Percentiles rank a stretch among this genome's conserved stretches.
Conservation (phyloP, 2,797 vertebrate genomes). For the Melanotaenia parkinsoni region DNA sequence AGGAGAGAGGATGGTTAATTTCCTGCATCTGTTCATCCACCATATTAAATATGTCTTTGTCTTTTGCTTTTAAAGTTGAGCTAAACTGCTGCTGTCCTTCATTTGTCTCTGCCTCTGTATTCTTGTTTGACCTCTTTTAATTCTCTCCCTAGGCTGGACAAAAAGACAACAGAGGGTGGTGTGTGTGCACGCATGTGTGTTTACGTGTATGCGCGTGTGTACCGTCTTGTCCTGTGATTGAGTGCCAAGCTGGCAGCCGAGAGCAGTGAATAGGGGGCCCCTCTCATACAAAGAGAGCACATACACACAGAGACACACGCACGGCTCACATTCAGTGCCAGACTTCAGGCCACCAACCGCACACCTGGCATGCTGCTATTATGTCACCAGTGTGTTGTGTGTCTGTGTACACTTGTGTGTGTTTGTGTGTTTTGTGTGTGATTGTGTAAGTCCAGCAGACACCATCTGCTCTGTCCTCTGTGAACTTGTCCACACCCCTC, state of each 20-base stretch:
- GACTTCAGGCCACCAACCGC: slow-evolving; percentile 79
- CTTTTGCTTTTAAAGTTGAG: slow-evolving; percentile 37
- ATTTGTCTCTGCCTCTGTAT: slow-evolving; percentile 52
- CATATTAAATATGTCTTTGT: slow-evolving; percentile 23
- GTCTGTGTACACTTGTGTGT: slow-evolving; percentile 38
- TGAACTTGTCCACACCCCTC: slow-evolving; percentile 75
- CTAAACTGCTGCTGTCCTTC: slow-evolving; percentile 47
- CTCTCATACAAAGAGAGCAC: slow-evolving; percentile 76
- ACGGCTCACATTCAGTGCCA: slow-evolving; percentile 67
- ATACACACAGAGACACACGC: slow-evolving; percentile 42
- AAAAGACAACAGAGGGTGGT: slow-evolving; percentile 66
- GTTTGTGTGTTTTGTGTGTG: slow-evolving; percentile 32
- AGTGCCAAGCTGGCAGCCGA: slow-evolving; percentile 81
- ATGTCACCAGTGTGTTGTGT: slow-evolving; percentile 74
- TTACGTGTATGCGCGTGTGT: slow-evolving; percentile 33
- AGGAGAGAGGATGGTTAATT: slow-evolving; percentile 1
- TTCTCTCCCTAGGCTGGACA: slow-evolving; percentile 57
- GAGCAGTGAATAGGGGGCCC: slow-evolving; percentile 79
- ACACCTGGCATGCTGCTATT: slow-evolving; percentile 83
- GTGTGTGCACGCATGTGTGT: slow-evolving; percentile 24
- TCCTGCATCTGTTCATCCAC: neutral
- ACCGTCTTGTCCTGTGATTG: slow-evolving; percentile 78
- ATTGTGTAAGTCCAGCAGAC: slow-evolving; percentile 77
- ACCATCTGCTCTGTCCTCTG: slow-evolving; percentile 81
- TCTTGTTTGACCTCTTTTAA: slow-evolving; percentile 72